phyloP scores from a whole-genome alignment of 1,140 invertebrate species.

The Aphidius gifuensis region DNA sequence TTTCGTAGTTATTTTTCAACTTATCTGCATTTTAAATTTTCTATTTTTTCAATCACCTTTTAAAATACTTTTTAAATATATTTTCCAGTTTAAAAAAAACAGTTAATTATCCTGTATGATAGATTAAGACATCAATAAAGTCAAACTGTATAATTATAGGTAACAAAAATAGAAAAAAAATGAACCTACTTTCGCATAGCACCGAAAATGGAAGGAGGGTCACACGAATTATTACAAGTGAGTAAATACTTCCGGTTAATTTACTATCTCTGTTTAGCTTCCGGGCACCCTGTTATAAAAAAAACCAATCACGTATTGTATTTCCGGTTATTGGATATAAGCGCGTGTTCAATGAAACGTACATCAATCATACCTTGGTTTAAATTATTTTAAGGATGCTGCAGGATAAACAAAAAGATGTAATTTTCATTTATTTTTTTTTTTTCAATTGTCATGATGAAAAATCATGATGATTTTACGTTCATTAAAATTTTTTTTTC shows the following conservation, averaged over 20 bases:
- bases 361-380: not conserved
- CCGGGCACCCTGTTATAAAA: slow-evolving; percentile 26
- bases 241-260: not conserved
- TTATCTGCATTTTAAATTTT: no score
- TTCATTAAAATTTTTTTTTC: no score
- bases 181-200: slow-evolving; percentile 27
- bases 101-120: not conserved
- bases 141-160: not conserved
- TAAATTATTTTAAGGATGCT: slow-evolving; percentile 16
- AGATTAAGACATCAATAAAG: not conserved
- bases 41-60: no score
- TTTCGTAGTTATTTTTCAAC: no score
- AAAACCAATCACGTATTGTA: slow-evolving; percentile 33
- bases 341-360: slow-evolving; percentile 12
- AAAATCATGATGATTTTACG: no score
- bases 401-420: no score
- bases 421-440: no score
- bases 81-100: no score
- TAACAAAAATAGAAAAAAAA: not conserved
- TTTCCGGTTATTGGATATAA: slow-evolving; percentile 29
- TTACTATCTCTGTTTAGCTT: slow-evolving; percentile 27
- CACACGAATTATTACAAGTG: slow-evolving; percentile 9
- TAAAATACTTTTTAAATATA: no score
- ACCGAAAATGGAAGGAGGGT: slow-evolving; percentile 30
- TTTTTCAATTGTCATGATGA: no score